Evolutionary conservation across 2,797 vertebrate species (phyloP), one percentile per base, ranked within the genome.

Genomic region (Atherinosoma microstoma): DNA sequence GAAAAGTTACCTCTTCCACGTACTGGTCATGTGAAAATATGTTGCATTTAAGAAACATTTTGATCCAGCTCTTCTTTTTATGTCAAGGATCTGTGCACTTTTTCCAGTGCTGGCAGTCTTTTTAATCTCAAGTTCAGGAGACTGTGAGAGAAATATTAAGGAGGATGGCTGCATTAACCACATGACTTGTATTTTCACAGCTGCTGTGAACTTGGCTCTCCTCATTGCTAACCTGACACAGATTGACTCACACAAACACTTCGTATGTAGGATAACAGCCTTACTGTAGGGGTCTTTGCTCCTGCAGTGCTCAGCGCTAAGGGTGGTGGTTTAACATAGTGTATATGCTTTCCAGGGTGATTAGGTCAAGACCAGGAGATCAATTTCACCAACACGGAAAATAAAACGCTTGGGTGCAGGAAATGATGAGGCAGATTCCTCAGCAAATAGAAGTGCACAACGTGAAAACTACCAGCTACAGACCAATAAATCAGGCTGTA

Each of bases 181-280:
- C 85, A 89, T 54, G 69, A 68, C 64, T 75, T 61, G 63, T 93
- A 89, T 93, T 94, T 94, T 91, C 83, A 91, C 91, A 94, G 93
- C 92, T 94, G 93, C 68, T 42, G 59, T 73, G 47, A 64, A 78
- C 82, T 73, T 65, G 58, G 73, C 49, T 80, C 68, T 79, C 60
- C 54, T 66, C 76, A 76, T 56, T 84, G 51, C 70, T 49, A 59
- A 71, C 49, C 70, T 57, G 32, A 82, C 75, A 67, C 59, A 79
- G 47, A 69, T 27, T 5, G 20, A 63, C 64, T 45, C 71, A 64
- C 75, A 73, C 72, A 82, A 70, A 84, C 73, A 72, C 29, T 58
- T 77, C 64, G 18, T 49, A 80, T 65, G 42, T 8, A 57, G 62
- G 59, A 58, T 62, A 51, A 27, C 62, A 72, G 75, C 64, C 3